These are phyloP conservation scores for Asarcornis scutulata DNA, from an alignment of 2,113 vertebrate species.

Conservation along the genomic window DNA sequence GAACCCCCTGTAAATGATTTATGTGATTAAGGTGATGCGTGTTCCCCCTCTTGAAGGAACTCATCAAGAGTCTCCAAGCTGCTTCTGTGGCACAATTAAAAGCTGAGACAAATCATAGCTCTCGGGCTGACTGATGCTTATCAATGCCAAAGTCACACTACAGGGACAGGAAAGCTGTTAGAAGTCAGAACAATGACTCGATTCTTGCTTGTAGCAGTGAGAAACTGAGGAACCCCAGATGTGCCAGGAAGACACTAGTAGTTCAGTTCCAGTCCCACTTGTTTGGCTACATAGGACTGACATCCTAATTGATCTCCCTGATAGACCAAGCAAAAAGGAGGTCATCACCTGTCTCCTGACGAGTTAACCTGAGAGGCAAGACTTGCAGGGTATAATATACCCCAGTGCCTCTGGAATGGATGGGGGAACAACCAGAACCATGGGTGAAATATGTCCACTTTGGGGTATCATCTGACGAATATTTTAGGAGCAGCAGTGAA, in stretches of 20 bases:
- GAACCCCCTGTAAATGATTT: neutral
- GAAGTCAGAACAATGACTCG: neutral
- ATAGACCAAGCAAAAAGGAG: neutral
- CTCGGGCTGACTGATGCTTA: neutral
- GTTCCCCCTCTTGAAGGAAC: neutral
- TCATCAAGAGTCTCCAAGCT: neutral
- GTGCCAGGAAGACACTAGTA: neutral
- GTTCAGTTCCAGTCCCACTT: fast-evolving
- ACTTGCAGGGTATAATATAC: neutral
- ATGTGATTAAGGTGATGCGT: neutral
- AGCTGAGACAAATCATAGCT: no score
- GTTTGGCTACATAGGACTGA: neutral
- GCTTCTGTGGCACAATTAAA: neutral
- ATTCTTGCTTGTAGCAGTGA: neutral
- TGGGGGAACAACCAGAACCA: neutral
- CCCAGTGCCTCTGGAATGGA: neutral
- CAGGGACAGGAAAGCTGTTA: neutral
- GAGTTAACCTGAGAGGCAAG: neutral
- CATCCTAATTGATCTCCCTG: neutral
- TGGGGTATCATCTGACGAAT: neutral
- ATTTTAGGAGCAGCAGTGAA: neutral
- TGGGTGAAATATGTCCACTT: neutral
- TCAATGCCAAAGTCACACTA: neutral
- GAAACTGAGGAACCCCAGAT: neutral
- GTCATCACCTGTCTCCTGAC: neutral